Evolutionary conservation across 2,113 vertebrate genomes (phyloP), one percentile per base, ranked within the genome.

Genomic region (Brachyistius frenatus): DNA sequence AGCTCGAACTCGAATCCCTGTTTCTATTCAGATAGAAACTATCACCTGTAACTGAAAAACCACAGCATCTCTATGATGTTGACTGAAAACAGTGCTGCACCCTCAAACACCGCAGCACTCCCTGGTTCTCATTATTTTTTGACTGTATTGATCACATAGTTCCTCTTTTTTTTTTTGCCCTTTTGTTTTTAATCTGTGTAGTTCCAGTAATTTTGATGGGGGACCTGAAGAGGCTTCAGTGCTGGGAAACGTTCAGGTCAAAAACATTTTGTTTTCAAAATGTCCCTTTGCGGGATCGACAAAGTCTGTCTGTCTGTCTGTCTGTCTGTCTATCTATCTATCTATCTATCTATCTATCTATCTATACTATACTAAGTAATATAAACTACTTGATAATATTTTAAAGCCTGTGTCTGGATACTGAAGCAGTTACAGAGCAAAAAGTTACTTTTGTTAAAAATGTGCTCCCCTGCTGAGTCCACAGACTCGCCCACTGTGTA

Each of bases 11-110:
- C 1, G 1, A 62, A 75, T 73, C 36, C 55, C 56, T 66, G 54
- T 53, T 78, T 66, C 58, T 8, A 9, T 23, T 84, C 23, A 57
- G 47, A 70, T 13, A 50, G 72, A 84, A 88, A 90, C 54, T 37
- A 9, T 67, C 47, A 68, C 2, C 36, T 69, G 49, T 8, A 49
- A 66, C 33, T 36, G 37, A 35, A 30, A 73, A 63, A 68, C 69
- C 68, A 13, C 80, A 60, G 2, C 2, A 10, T 50, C 61, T 9
- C 55, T 72, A 4, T 49, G 15, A 15, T 66, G 10, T 37, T 23
- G 49, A 69, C 32, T 54, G 53, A 77, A 69, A 84, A 47, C 53
- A 23, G 35, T 5, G 72, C 41, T 8, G 5, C 36, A 15, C 8
- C 54, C 66, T 56, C 15, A 41, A 23, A 61, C 3, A 66, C 65